Evolutionary conservation across 2,888 invertebrate species (phyloP).

Genomic region (Neocrepidodera transversa): DNA sequence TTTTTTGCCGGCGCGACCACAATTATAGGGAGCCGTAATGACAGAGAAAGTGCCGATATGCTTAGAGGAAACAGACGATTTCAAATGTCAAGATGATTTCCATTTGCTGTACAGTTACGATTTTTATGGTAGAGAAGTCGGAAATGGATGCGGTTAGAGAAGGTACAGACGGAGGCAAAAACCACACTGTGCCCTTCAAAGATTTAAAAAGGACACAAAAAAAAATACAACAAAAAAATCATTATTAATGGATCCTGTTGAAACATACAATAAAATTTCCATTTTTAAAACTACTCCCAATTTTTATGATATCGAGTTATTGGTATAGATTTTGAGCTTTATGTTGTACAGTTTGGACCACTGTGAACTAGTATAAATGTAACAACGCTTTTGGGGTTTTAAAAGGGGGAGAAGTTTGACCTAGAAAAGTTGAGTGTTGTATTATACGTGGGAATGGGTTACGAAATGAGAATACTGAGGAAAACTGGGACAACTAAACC

Average conservation of each 20-base stretch:
- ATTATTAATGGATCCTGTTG: no score
- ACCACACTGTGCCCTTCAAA: no score
- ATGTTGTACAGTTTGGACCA: no score
- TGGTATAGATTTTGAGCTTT: no score
- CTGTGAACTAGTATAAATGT: slow-evolving; percentile 13
- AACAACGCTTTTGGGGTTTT: slow-evolving; percentile 16
- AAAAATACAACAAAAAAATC: not conserved
- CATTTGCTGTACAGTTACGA: slow-evolving; percentile 17
- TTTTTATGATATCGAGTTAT: no score
- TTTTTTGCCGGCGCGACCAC: slow-evolving; percentile 24
- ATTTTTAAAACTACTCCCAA: no score
- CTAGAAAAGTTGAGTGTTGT: slow-evolving; percentile 27
- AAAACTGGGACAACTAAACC: slow-evolving; percentile 21
- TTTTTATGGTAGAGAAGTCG: slow-evolving; percentile 18
- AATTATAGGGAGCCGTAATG: slow-evolving; percentile 31
- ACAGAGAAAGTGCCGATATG: slow-evolving; percentile 22
- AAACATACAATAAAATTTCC: no score
- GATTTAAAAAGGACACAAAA: no score
- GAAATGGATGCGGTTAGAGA: slow-evolving; percentile 12
- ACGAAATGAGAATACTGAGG: slow-evolving; percentile 13
- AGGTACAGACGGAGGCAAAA: not conserved
- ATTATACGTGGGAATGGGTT: slow-evolving; percentile 18
- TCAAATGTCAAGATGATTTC: slow-evolving; percentile 21
- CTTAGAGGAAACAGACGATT: slow-evolving; percentile 17
- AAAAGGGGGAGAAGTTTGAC: slow-evolving; percentile 17